Evolutionary conservation across 1,140 invertebrate genomes (phyloP).

Genomic region (Zaprionus capensis): DNA sequence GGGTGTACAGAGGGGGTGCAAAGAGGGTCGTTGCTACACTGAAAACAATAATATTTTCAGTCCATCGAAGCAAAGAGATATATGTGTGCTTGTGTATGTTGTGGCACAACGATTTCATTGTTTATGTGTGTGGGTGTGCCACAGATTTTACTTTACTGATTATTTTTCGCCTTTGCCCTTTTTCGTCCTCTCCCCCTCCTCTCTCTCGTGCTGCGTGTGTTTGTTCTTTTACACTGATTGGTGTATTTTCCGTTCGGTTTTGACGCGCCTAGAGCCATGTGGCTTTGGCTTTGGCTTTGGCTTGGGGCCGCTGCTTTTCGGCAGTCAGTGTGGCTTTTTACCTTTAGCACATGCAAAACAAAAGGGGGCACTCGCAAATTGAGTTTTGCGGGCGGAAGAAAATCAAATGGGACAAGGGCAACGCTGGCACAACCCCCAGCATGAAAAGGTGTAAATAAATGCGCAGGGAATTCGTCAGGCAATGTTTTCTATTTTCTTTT

Average conservation of each 20-base stretch:
- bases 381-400: conserved; percentile 44
- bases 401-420: conserved; percentile 8
- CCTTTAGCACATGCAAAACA: conserved; percentile 77
- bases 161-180: conserved; percentile 71
- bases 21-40: conserved; percentile 20
- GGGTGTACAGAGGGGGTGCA: neutral
- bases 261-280: conserved; percentile 76
- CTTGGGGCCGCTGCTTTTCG: conserved; percentile 29
- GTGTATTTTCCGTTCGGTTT: conserved; percentile 78
- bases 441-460: conserved; percentile 78
- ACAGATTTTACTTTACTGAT: conserved; percentile 80
- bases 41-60: conserved; percentile 64
- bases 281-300: conserved; percentile 68
- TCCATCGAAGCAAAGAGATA: conserved; percentile 66
- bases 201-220: conserved; percentile 17
- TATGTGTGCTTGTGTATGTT: conserved; percentile 39
- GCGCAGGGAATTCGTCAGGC: conserved; percentile 68
- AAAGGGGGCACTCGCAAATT: conserved; percentile 55
- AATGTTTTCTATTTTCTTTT: conserved; percentile 27
- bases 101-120: conserved; percentile 67
- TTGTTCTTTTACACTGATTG: conserved; percentile 79
- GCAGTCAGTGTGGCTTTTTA: conserved; percentile 53
- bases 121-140: conserved; percentile 73
- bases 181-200: conserved; percentile 19
- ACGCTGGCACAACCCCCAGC: neutral